A percentile compares a stretch with the other conserved stretches of the same genome.
These are phyloP conservation scores for Bos indicus DNA, from an alignment of 2,113 vertebrate species.

Conservation along the genomic window DNA sequence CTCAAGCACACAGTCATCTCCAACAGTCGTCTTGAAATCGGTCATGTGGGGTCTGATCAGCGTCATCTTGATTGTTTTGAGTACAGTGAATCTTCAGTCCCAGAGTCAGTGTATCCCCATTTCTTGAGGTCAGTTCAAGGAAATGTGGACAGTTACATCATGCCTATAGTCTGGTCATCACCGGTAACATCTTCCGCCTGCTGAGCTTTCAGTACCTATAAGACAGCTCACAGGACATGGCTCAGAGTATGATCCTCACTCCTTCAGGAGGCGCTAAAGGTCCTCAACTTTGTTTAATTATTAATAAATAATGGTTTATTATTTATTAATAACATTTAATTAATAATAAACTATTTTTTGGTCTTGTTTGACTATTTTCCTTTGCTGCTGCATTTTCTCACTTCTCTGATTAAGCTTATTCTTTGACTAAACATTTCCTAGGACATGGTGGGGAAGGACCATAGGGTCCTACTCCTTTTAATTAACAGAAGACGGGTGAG, in stretches of 20 bases:
- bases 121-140: not conserved
- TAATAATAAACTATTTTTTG: not conserved
- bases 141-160: not conserved
- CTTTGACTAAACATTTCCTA: not conserved
- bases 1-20: not conserved
- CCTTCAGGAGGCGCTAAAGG: not conserved
- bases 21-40: too few relatives aligned
- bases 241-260: accelerated
- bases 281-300: not conserved
- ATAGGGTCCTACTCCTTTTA: not conserved
- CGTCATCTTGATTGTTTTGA: not conserved
- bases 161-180: not conserved
- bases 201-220: accelerated
- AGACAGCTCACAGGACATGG: not conserved
- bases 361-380: not conserved
- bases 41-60: not conserved
- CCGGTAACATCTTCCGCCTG: accelerated
- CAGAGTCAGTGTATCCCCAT: not conserved
- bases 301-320: not conserved
- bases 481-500: not conserved
- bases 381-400: not conserved
- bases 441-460: not conserved
- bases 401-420: not conserved
- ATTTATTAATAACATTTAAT: not conserved
- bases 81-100: not conserved